Evolutionary conservation across 2,113 vertebrate genomes (phyloP).

Genomic region (Oxyruncus cristatus): DNA sequence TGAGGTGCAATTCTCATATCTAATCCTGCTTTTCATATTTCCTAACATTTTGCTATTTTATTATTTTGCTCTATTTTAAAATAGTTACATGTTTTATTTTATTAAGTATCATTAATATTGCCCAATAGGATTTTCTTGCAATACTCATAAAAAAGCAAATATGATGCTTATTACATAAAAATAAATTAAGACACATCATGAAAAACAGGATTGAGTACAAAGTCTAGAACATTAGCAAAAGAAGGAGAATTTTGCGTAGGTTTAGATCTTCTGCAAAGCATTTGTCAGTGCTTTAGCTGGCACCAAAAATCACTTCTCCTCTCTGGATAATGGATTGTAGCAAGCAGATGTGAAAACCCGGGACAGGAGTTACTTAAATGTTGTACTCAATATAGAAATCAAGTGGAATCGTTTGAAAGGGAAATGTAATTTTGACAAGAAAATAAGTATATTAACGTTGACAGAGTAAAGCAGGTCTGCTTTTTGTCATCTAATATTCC

Average conservation of each 20-base stretch:
- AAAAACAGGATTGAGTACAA: background rate
- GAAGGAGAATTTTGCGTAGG: background rate
- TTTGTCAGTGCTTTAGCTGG: background rate
- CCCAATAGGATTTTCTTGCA: background rate
- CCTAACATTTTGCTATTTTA: background rate
- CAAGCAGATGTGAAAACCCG: background rate
- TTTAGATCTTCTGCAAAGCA: background rate
- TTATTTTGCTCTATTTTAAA: background rate
- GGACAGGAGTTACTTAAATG: background rate
- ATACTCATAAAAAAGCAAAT: background rate
- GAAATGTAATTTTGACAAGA: constrained; percentile 28
- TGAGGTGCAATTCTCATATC: background rate
- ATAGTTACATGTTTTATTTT: background rate
- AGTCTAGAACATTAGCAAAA: background rate
- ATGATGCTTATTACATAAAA: background rate
- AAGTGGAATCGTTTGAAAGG: background rate
- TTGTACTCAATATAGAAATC: background rate
- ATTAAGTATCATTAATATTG: background rate
- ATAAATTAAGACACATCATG: background rate
- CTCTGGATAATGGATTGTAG: background rate
- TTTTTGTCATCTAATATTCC: background rate
- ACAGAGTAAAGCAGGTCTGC: constrained; percentile 1
- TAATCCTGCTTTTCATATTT: background rate
- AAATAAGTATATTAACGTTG: constrained; percentile 28
- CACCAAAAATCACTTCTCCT: background rate